Percentiles rank a stretch among this genome's conserved stretches.
Evolutionary conservation across 2,888 invertebrate species (phyloP).

Genomic region (Brenthis daphne): DNA sequence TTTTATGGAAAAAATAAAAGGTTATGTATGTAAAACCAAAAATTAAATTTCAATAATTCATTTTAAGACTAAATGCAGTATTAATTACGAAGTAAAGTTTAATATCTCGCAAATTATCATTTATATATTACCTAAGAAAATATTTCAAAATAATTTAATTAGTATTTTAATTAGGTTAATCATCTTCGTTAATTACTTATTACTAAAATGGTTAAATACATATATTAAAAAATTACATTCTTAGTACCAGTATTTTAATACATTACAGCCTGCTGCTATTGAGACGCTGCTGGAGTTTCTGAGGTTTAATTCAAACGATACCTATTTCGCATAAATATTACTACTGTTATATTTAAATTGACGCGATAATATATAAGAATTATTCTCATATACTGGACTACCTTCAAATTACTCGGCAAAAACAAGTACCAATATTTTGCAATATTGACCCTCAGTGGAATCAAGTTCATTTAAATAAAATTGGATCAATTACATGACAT

Average conservation of each 20-base stretch:
- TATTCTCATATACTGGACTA: constrained; percentile 3
- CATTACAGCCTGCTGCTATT: too few species aligned
- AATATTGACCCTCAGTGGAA: neutral
- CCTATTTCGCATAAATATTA: neutral
- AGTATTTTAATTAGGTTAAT: too few species aligned
- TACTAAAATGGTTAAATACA: too few species aligned
- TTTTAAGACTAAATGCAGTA: neutral
- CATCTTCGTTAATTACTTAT: too few species aligned
- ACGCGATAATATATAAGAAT: constrained; percentile 12
- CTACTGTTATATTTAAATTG: neutral
- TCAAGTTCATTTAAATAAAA: constrained; percentile 5
- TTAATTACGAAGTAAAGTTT: neutral
- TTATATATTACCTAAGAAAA: too few species aligned
- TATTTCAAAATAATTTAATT: too few species aligned
- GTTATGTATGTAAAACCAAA: neutral
- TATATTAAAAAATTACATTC: too few species aligned
- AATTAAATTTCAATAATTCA: neutral
- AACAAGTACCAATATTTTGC: neutral
- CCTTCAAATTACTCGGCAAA: constrained; percentile 2
- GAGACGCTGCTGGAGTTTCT: too few species aligned
- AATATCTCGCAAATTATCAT: too few species aligned
- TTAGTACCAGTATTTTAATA: too few species aligned
- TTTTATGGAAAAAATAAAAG: constrained; percentile 8
- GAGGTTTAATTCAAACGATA: too few species aligned
- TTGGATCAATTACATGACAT: neutral